These are phyloP conservation scores for Oligia strigilis DNA, from an alignment of 2,888 invertebrate species.

Conservation along the genomic window DNA sequence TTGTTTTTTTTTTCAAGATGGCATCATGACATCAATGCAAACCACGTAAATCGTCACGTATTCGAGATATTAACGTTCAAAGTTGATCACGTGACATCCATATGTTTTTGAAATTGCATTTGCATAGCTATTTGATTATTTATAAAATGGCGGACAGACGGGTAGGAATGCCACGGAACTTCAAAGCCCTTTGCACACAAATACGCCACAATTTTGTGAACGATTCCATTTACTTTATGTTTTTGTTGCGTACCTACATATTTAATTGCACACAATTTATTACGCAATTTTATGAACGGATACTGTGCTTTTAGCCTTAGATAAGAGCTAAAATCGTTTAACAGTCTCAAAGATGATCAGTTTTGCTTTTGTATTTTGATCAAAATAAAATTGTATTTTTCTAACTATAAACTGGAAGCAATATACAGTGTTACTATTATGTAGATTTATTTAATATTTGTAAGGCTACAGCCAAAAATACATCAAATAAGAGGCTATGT, in stretches of 20 bases:
- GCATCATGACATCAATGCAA: not conserved
- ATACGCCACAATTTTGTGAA: not conserved
- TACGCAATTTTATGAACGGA: not conserved
- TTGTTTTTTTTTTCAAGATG: not conserved
- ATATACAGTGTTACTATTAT: not conserved
- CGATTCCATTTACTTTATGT: not conserved
- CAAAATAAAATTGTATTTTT: not conserved
- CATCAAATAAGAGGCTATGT: constrained; percentile 53
- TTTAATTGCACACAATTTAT: not conserved
- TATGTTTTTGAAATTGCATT: not conserved
- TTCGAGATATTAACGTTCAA: not conserved
- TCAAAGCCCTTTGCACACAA: constrained; percentile 1
- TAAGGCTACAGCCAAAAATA: constrained; percentile 54
- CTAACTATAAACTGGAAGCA: not conserved
- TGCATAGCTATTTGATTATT: not conserved
- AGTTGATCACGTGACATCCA: not conserved
- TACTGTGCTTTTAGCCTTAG: not conserved
- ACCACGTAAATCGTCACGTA: not conserved
- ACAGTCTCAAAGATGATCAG: not conserved
- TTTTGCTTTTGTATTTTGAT: constrained; percentile 18
- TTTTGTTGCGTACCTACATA: not conserved
- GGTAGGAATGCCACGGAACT: not conserved
- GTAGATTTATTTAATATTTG: not conserved
- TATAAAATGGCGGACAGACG: not conserved
- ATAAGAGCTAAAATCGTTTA: constrained; percentile 16